Evolutionary conservation across 2,888 invertebrate species (phyloP).

Genomic region (Drosophila longiperda): DNA sequence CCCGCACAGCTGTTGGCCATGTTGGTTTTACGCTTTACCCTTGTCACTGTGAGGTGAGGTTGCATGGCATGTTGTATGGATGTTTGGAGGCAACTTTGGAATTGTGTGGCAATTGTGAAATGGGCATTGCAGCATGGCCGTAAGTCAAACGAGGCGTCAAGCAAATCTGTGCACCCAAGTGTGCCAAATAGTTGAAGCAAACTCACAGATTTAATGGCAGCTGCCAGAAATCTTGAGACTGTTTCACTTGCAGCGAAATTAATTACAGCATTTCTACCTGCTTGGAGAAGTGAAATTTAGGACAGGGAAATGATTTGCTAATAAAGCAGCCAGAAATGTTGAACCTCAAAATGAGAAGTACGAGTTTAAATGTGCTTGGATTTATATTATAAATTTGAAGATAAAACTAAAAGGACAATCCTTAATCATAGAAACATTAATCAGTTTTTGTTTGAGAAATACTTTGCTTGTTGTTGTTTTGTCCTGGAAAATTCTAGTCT

Average conservation of each 20-base stretch:
- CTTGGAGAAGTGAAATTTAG: slow-evolving; percentile 19
- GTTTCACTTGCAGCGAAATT: slow-evolving; percentile 47
- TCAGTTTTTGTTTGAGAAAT: neutral
- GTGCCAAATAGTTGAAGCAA: slow-evolving; percentile 38
- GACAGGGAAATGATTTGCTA: slow-evolving; percentile 3
- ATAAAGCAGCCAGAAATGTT: neutral
- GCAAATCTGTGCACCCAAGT: slow-evolving; percentile 67
- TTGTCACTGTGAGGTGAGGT: slow-evolving; percentile 40
- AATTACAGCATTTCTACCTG: slow-evolving; percentile 22
- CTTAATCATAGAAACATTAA: neutral
- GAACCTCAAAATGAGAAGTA: neutral
- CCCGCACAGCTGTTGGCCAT: slow-evolving; percentile 71
- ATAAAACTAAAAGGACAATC: neutral
- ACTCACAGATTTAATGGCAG: slow-evolving; percentile 57
- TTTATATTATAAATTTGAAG: neutral
- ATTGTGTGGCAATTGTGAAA: slow-evolving; percentile 45
- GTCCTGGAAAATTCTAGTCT: neutral
- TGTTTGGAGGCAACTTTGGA: neutral
- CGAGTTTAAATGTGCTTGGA: too few relatives aligned
- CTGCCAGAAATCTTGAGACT: slow-evolving; percentile 57
- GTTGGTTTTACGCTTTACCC: slow-evolving; percentile 63
- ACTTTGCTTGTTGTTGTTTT: neutral
- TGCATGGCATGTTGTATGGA: slow-evolving; percentile 15
- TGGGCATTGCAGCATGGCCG: slow-evolving; percentile 63
- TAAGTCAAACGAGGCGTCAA: slow-evolving; percentile 69